Percentiles rank a stretch among this genome's conserved stretches.
Conservation (phyloP, 1,140 invertebrate species). For the Drosophila triauraria region DNA sequence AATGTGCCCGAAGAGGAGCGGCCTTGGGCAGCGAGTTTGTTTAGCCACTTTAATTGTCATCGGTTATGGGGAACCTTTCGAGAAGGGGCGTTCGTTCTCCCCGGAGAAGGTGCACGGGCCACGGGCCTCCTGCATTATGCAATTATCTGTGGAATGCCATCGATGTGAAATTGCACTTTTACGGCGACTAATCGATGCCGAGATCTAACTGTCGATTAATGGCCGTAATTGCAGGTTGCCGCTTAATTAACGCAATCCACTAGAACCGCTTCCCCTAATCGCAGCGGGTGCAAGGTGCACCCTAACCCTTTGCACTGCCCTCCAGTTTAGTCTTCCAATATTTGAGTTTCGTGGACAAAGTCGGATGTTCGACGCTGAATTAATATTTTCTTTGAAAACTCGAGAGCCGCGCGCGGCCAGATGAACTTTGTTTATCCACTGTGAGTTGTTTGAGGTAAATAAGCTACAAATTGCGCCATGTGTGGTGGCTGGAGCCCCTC, state of each 20-base stretch:
- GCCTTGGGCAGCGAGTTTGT: constrained; percentile 38
- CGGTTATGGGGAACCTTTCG: neutral
- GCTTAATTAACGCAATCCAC: constrained; percentile 29
- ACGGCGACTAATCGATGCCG: constrained; percentile 25
- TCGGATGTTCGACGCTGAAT: constrained; percentile 29
- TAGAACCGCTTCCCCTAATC: constrained; percentile 15
- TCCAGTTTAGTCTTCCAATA: constrained; percentile 41
- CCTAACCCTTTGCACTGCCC: constrained; percentile 8
- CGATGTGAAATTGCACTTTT: constrained; percentile 23
- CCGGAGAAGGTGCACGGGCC: constrained; percentile 3
- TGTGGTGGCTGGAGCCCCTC: constrained; percentile 8
- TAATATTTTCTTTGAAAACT: constrained; percentile 32
- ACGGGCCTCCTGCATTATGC: constrained; percentile 6
- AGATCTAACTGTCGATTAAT: constrained; percentile 33
- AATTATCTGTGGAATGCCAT: constrained; percentile 35
- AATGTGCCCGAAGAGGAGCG: constrained; percentile 33
- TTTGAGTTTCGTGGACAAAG: constrained; percentile 39
- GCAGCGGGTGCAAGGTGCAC: constrained; percentile 27
- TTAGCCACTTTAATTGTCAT: constrained; percentile 28
- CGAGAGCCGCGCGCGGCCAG: constrained; percentile 31
- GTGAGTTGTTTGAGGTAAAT: constrained; percentile 47
- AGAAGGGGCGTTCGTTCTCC: neutral
- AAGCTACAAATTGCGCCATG: constrained; percentile 67
- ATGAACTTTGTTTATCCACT: constrained; percentile 58
- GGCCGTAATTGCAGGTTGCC: constrained; percentile 24